A percentile compares a stretch with the other conserved stretches of the same genome.
Conservation (phyloP, 2,113 vertebrate genomes). For the Motacilla tschutschensis region DNA sequence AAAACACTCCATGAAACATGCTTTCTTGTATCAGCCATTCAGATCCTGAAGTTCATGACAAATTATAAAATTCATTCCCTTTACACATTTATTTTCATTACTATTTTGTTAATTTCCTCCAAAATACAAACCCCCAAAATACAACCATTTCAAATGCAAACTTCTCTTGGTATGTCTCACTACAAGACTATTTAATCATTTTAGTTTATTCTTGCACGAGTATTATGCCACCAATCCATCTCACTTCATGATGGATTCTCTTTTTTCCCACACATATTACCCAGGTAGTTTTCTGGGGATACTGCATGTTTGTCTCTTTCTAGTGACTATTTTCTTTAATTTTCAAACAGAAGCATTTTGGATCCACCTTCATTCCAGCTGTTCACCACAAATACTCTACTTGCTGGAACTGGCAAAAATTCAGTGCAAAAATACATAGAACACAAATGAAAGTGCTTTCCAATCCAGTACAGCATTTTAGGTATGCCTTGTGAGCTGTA, state of each 20-base stretch:
- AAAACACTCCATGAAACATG: background rate
- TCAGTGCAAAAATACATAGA: background rate
- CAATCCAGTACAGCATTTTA: background rate
- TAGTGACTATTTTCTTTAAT: background rate
- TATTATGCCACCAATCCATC: background rate
- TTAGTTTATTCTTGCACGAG: background rate
- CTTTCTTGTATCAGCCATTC: background rate
- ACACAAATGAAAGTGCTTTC: background rate
- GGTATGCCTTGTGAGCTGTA: background rate
- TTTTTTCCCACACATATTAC: background rate
- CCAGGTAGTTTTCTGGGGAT: background rate
- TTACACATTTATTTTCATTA: background rate
- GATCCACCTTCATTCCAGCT: background rate
- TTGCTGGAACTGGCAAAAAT: background rate
- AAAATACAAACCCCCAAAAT: background rate
- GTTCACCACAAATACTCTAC: background rate
- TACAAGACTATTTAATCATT: background rate
- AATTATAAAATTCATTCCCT: background rate
- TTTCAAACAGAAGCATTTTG: background rate
- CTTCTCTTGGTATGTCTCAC: background rate
- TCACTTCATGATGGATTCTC: background rate
- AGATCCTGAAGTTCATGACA: background rate
- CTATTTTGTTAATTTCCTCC: fast-evolving
- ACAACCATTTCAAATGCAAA: background rate
- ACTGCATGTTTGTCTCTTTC: background rate